phyloP scores from a whole-genome alignment of 2,888 invertebrate species.

The Podotricha telesiphe region DNA sequence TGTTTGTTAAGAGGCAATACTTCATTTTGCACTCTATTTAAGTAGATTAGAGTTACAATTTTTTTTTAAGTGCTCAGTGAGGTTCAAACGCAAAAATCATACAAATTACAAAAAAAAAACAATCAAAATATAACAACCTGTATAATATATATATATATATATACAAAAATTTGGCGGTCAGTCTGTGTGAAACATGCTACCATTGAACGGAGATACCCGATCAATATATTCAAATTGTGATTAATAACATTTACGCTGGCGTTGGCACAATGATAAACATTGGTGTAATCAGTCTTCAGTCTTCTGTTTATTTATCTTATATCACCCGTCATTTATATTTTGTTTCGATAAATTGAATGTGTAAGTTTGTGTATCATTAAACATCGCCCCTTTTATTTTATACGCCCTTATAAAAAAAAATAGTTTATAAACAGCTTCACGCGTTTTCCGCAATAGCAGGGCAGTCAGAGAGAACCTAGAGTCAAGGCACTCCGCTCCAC shows the following conservation, averaged over 20 bases:
- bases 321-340: slow-evolving; percentile 2
- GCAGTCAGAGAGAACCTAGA: too few species aligned
- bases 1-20: too few species aligned
- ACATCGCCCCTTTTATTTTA: background rate
- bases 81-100: too few species aligned
- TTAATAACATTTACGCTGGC: slow-evolving; percentile 58
- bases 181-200: slow-evolving; percentile 53
- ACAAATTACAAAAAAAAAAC: background rate
- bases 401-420: background rate
- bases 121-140: slow-evolving; percentile 10
- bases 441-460: too few species aligned
- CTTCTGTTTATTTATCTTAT: slow-evolving; percentile 22
- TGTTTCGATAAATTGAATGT: background rate
- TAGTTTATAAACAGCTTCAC: too few species aligned
- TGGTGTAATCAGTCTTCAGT: slow-evolving; percentile 12
- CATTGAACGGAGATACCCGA: slow-evolving; percentile 67
- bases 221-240: slow-evolving; percentile 80
- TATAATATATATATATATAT: slow-evolving; percentile 53
- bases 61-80: too few species aligned
- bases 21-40: too few species aligned
- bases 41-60: too few species aligned
- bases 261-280: slow-evolving; percentile 40
- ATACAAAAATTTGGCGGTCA: slow-evolving; percentile 56
- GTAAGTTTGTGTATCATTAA: background rate
- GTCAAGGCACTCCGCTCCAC: too few species aligned